Percentiles rank a stretch among this genome's conserved stretches.
Conservation (phyloP, 2,888 invertebrate genomes). For the Epirrhoe alternata region DNA sequence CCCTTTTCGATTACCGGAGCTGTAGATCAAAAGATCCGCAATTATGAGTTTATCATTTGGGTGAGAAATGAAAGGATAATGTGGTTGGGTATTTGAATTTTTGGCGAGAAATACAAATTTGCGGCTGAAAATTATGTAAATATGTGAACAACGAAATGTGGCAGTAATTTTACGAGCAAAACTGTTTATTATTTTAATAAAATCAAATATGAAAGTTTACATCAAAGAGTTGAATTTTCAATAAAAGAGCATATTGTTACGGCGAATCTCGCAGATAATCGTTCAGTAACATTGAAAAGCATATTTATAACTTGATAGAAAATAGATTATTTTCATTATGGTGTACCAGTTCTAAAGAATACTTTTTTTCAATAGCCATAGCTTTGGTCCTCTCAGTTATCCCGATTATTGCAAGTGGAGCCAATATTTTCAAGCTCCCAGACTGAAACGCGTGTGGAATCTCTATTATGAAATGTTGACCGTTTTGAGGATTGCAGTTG, state of each 20-base stretch:
- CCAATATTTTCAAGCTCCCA: constrained; percentile 67
- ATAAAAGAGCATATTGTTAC: no score
- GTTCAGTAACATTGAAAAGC: background rate
- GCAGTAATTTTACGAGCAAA: background rate
- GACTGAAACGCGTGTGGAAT: constrained; percentile 62
- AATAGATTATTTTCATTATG: no score
- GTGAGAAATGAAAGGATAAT: constrained; percentile 34
- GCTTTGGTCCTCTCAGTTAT: constrained; percentile 55
- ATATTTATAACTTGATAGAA: no score
- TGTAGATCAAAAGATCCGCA: constrained; percentile 72
- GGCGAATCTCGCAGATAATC: background rate
- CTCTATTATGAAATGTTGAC: constrained; percentile 50
- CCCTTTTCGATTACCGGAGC: constrained; percentile 78
- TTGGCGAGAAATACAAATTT: constrained; percentile 2
- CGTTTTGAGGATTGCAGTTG: constrained; percentile 44
- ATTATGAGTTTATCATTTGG: constrained; percentile 71
- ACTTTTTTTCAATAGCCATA: constrained; percentile 20
- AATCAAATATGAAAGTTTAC: background rate
- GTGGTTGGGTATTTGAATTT: constrained; percentile 25
- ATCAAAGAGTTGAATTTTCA: background rate
- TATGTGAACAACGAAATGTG: background rate
- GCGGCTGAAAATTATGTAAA: constrained; percentile 3
- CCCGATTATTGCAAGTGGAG: constrained; percentile 58
- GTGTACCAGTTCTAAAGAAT: background rate
- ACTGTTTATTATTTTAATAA: background rate